Percentiles rank a stretch among this genome's conserved stretches.
Conservation (phyloP, 2,888 invertebrate species). For the Eueremaeus valkanovi region DNA sequence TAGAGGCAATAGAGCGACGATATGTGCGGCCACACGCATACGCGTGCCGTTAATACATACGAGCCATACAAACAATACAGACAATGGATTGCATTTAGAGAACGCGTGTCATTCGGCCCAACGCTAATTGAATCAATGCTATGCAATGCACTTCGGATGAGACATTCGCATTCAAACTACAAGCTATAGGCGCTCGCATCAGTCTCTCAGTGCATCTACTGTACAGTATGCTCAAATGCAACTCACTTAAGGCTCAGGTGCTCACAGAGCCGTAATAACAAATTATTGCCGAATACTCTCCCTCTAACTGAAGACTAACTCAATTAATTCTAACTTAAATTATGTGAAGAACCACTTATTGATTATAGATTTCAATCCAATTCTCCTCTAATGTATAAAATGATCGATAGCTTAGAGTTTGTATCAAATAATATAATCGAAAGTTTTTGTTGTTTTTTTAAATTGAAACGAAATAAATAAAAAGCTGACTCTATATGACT, state of each 20-base stretch:
- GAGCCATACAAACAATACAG: background rate
- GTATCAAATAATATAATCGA: background rate
- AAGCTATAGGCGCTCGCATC: background rate
- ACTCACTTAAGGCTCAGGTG: conserved; percentile 20
- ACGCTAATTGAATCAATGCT: conserved; percentile 22
- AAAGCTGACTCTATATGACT: background rate
- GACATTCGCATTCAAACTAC: background rate
- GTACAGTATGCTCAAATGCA: background rate
- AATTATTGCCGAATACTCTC: background rate
- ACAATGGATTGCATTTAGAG: background rate
- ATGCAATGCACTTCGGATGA: background rate
- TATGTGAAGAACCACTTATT: background rate
- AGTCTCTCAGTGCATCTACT: background rate
- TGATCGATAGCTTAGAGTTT: background rate
- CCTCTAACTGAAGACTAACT: background rate
- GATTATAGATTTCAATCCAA: background rate
- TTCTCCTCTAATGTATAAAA: background rate
- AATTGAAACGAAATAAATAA: background rate
- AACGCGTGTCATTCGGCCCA: conserved; percentile 14
- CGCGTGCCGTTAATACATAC: conserved; percentile 16
- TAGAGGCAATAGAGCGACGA: background rate
- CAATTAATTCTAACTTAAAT: background rate
- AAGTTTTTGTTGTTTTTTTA: background rate
- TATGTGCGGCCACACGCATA: conserved; percentile 21
- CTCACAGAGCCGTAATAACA: background rate